These are phyloP conservation scores for Lasaia peninsularis DNA, from an alignment of 1,140 invertebrate species.

Conservation along the genomic window DNA sequence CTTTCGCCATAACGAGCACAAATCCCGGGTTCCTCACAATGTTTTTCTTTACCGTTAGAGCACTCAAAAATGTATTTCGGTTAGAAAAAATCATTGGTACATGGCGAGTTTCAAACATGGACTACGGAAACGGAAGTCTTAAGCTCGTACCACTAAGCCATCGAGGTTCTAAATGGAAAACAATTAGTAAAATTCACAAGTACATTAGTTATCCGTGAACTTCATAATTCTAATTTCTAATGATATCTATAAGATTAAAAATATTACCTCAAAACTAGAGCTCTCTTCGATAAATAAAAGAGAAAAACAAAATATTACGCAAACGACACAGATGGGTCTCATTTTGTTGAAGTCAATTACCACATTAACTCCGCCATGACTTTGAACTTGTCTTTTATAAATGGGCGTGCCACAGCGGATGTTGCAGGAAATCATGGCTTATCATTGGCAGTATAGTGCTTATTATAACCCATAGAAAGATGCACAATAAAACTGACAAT, in stretches of 20 bases:
- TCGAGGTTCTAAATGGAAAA: too few relatives aligned
- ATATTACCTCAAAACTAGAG: slow-evolving; percentile 27
- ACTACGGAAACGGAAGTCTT: too few relatives aligned
- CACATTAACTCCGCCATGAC: slow-evolving; percentile 49
- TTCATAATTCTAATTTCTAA: too few relatives aligned
- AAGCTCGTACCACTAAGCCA: too few relatives aligned
- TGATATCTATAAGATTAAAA: not conserved
- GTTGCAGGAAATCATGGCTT: slow-evolving; percentile 49
- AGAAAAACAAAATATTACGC: slow-evolving; percentile 21
- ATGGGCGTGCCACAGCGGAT: slow-evolving; percentile 50
- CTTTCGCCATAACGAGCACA: too few relatives aligned
- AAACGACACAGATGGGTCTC: slow-evolving; percentile 34
- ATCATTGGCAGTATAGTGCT: slow-evolving; percentile 12
- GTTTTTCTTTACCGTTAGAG: too few relatives aligned
- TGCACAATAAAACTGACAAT: slow-evolving; percentile 9
- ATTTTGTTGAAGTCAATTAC: slow-evolving; percentile 38
- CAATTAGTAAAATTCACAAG: too few relatives aligned
- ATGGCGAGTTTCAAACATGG: too few relatives aligned
- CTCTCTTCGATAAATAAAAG: slow-evolving; percentile 24
- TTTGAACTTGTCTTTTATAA: slow-evolving; percentile 70
- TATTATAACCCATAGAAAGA: slow-evolving; percentile 7
- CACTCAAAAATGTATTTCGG: too few relatives aligned
- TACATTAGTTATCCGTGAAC: too few relatives aligned
- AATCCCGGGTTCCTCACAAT: too few relatives aligned
- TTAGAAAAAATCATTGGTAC: too few relatives aligned